phyloP scores from a whole-genome alignment of 2,113 vertebrate genomes.

The Xiphias gladius region DNA sequence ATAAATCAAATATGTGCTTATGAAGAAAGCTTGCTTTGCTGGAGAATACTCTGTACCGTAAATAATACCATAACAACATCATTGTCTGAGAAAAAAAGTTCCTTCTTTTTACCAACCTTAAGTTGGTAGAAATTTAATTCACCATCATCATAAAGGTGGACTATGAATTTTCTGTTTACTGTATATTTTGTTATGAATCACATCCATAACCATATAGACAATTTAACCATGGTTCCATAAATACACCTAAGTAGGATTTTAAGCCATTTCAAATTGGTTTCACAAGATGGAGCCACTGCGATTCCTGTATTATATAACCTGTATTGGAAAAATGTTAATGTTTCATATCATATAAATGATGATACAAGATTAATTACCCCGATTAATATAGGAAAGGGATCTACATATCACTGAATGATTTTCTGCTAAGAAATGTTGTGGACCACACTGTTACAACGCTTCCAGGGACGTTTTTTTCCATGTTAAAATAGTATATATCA shows the following conservation, averaged over 20 bases:
- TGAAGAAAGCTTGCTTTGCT: not conserved
- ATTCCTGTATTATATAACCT: no score
- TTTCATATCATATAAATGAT: not conserved
- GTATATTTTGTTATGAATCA: not conserved
- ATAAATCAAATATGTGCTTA: not conserved
- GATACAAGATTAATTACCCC: not conserved
- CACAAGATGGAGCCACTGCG: no score
- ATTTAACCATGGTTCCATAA: not conserved
- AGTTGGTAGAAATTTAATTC: not conserved
- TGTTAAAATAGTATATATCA: not conserved
- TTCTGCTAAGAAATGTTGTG: no score
- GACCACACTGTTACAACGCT: no score
- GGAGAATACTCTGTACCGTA: not conserved
- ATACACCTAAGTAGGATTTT: not conserved
- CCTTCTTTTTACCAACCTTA: no score
- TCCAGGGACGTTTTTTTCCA: no score
- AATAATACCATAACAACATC: not conserved
- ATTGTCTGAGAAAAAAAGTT: no score
- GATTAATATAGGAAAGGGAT: no score
- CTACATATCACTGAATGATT: not conserved
- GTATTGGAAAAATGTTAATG: not conserved
- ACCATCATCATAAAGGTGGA: not conserved
- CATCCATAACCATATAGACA: not conserved
- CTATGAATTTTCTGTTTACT: not conserved
- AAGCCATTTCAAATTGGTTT: no score